A percentile compares a stretch with the other conserved stretches of the same genome.
phyloP scores from a whole-genome alignment of 2,888 invertebrate species.

The Acrocyrtus sp. region DNA sequence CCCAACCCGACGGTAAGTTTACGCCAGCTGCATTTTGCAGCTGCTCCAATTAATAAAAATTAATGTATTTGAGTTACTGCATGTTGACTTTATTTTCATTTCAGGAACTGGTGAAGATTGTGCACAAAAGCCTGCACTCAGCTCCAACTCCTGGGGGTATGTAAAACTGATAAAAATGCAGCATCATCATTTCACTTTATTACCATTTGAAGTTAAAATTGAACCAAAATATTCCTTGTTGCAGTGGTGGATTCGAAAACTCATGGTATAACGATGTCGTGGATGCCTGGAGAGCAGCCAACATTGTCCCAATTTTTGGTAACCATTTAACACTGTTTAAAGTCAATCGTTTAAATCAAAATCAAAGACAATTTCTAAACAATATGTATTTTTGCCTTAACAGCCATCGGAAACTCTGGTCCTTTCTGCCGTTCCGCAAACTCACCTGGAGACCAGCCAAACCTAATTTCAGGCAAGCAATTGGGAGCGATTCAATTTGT shows the following conservation, averaged over 20 bases:
- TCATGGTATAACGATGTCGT: constrained; percentile 28
- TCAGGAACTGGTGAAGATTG: constrained; percentile 30
- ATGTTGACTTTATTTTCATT: neutral
- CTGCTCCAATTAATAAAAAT: neutral
- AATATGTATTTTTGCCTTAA: neutral
- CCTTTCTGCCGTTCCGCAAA: constrained; percentile 45
- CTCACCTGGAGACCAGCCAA: constrained; percentile 50
- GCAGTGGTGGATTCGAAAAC: constrained; percentile 17
- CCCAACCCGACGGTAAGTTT: too few relatives aligned
- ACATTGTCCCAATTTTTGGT: constrained; percentile 37
- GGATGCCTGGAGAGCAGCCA: constrained; percentile 26
- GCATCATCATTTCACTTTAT: too few relatives aligned
- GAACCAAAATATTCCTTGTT: too few relatives aligned
- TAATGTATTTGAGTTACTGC: neutral
- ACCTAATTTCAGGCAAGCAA: constrained; percentile 30
- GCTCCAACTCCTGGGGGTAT: constrained; percentile 49
- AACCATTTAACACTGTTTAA: neutral
- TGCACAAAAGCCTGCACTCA: constrained; percentile 28
- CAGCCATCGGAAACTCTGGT: constrained; percentile 54
- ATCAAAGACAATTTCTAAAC: neutral
- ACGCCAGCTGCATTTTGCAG: too few relatives aligned
- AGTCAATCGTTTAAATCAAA: neutral
- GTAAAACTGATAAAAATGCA: too few relatives aligned
- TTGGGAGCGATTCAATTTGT: too few relatives aligned
- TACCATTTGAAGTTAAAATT: too few relatives aligned